A percentile compares a stretch with the other conserved stretches of the same genome.
phyloP scores from a whole-genome alignment of 2,113 vertebrate species.

The Otolemur garnettii region DNA sequence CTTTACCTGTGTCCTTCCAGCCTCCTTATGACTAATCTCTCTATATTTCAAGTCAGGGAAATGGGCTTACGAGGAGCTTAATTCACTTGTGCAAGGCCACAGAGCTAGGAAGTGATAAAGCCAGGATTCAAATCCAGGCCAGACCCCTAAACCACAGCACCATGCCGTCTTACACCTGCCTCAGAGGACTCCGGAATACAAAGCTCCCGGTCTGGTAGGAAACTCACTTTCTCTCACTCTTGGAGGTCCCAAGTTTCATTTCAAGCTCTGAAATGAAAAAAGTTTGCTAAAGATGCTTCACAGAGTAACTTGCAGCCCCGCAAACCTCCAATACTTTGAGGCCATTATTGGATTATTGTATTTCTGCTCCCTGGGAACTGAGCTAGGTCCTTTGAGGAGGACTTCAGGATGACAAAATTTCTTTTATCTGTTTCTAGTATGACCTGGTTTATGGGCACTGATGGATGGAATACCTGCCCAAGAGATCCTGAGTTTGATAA shows the following conservation, averaged over 20 bases:
- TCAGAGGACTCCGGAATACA: background rate
- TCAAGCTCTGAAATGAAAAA: background rate
- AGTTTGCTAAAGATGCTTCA: background rate
- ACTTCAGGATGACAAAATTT: background rate
- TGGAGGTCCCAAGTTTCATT: too few species aligned
- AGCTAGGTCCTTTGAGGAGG: slow-evolving; percentile 9
- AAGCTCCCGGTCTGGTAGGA: too few species aligned
- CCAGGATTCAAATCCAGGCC: background rate
- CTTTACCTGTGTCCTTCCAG: background rate
- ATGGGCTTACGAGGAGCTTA: background rate
- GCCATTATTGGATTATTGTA: background rate
- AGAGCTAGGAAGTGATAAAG: background rate
- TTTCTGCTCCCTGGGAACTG: background rate
- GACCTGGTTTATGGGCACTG: slow-evolving; percentile 35
- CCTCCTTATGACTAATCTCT: background rate
- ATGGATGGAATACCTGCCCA: slow-evolving; percentile 17
- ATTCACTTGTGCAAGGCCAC: background rate
- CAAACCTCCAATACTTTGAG: background rate
- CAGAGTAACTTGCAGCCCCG: background rate
- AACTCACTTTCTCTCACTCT: too few species aligned
- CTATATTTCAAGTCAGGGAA: background rate
- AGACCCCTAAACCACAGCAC: rapidly evolving
- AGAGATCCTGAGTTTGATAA: slow-evolving; percentile 40
- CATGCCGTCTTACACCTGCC: background rate
- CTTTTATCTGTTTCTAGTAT: slow-evolving; percentile 22